Percentiles rank a stretch among this genome's conserved stretches.
phyloP scores from a whole-genome alignment of 2,797 vertebrate genomes.

The Neosilurus mollespiculum region DNA sequence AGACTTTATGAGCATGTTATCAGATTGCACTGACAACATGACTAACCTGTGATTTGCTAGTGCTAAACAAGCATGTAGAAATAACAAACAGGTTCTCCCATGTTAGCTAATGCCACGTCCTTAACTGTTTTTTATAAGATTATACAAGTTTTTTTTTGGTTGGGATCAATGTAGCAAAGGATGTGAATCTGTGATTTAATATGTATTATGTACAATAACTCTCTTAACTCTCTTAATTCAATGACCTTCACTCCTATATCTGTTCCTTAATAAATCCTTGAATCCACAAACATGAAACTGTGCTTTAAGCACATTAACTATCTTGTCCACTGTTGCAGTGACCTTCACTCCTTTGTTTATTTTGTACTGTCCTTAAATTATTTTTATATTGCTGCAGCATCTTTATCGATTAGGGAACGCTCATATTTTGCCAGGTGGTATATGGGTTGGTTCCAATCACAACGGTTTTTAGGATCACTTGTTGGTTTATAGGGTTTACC shows the following conservation, averaged over 20 bases:
- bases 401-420: background rate
- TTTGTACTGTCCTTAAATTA: background rate
- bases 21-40: background rate
- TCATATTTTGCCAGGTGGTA: background rate
- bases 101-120: background rate
- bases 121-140: background rate
- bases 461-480: background rate
- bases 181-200: background rate
- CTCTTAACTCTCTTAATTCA: background rate
- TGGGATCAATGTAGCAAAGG: background rate
- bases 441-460: background rate
- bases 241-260: background rate
- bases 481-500: background rate
- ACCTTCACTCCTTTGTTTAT: background rate
- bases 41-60: background rate
- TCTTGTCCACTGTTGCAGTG: background rate
- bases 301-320: background rate
- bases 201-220: too few relatives aligned
- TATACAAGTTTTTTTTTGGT: background rate
- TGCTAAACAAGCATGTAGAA: background rate
- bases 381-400: background rate
- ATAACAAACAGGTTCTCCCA: background rate
- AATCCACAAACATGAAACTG: background rate
- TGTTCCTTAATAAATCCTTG: background rate
- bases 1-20: background rate